A percentile compares a stretch with the other conserved stretches of the same genome.
These are phyloP conservation scores for Sphaeramia orbicularis DNA, from an alignment of 2,797 vertebrate genomes.

Conservation along the genomic window DNA sequence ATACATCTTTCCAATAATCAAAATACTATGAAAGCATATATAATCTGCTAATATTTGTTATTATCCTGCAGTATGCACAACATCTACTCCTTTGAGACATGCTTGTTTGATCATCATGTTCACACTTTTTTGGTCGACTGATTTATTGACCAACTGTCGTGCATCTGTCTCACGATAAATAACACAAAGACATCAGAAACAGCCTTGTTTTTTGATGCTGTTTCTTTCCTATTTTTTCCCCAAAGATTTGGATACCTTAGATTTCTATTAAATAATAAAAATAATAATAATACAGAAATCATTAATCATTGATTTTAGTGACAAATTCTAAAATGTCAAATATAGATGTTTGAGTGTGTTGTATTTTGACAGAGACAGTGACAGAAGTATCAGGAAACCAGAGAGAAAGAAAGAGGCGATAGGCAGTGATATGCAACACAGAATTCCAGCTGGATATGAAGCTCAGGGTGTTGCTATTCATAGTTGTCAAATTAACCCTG, in stretches of 20 bases:
- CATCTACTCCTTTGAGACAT: neutral
- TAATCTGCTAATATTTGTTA: neutral
- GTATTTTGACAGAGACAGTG: too few relatives aligned
- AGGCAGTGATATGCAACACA: too few relatives aligned
- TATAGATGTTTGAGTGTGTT: too few relatives aligned
- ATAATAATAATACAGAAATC: too few relatives aligned
- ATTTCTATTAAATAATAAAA: neutral
- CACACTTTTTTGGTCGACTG: slow-evolving; percentile 29
- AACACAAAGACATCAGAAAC: neutral
- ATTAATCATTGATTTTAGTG: neutral
- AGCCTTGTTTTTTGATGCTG: too few relatives aligned
- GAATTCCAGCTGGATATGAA: too few relatives aligned
- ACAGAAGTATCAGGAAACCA: too few relatives aligned
- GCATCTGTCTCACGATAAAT: slow-evolving; percentile 5
- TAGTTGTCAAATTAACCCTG: too few relatives aligned
- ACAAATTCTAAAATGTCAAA: neutral
- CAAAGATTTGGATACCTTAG: neutral
- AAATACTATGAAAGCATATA: neutral
- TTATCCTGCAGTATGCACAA: neutral
- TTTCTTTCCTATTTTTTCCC: neutral
- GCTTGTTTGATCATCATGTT: slow-evolving; percentile 2
- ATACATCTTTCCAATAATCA: neutral
- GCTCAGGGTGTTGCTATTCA: too few relatives aligned
- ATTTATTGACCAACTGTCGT: slow-evolving; percentile 31
- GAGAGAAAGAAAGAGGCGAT: too few relatives aligned